phyloP scores from a whole-genome alignment of 2,797 vertebrate species.

The Odontamblyopus rebecca region DNA sequence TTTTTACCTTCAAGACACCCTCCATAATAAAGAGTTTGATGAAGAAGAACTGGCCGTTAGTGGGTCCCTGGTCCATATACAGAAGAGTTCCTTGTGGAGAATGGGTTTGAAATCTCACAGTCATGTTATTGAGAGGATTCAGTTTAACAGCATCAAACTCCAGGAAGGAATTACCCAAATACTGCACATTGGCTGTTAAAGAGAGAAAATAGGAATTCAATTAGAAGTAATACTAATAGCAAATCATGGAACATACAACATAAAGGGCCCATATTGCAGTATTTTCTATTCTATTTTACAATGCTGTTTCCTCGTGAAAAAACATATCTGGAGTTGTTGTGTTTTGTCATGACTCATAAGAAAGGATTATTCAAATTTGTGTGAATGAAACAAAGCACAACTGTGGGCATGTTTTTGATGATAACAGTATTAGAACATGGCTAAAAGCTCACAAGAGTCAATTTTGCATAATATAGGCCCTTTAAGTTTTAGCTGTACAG shows the following conservation, averaged over 20 bases:
- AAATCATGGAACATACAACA: background rate
- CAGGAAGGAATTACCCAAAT: conserved; percentile 82
- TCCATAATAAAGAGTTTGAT: conserved; percentile 76
- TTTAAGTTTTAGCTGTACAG: background rate
- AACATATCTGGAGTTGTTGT: too few species aligned
- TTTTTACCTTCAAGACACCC: conserved; percentile 73
- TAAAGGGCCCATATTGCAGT: background rate
- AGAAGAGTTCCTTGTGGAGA: conserved; percentile 77
- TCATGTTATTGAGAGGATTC: conserved; percentile 73
- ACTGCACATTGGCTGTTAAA: conserved; percentile 73
- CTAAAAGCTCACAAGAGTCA: too few species aligned
- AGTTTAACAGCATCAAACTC: conserved; percentile 82
- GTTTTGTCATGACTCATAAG: too few species aligned
- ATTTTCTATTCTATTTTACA: too few species aligned
- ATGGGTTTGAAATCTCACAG: conserved; percentile 80
- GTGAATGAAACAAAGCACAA: too few species aligned
- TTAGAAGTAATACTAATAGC: background rate
- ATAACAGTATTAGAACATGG: too few species aligned
- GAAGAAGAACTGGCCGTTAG: conserved; percentile 65
- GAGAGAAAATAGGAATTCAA: conserved; percentile 21
- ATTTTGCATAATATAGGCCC: too few species aligned
- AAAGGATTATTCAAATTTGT: too few species aligned
- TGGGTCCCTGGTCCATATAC: conserved; percentile 72
- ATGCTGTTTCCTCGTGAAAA: too few species aligned
- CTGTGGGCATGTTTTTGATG: too few species aligned